Evolutionary conservation across 2,113 vertebrate species (phyloP), one percentile per base, ranked within the genome.

Genomic region (Suncus etruscus): DNA sequence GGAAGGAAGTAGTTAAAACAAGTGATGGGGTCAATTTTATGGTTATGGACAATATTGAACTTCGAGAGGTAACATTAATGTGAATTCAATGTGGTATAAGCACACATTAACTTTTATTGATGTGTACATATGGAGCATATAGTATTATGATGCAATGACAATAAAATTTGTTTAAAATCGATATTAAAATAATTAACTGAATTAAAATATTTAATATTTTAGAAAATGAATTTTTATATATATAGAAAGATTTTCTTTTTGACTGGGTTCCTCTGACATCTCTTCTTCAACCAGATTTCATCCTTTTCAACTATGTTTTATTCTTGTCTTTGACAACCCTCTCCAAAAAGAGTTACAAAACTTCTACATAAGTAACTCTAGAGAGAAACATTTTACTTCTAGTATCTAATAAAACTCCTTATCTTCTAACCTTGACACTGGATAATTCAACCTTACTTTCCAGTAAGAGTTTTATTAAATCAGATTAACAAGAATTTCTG

Each of bases 341-440:
- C 29, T 68, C 18, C 14, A 63, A 9, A 31, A 68, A 8, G 58
- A 79, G 61, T 61, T 61, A 61, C 72, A 83, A 75, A 83, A 75
- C 31, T 39, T 27, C 50, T 27, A 1, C 61, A 72, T 80, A 76
- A 58, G 47, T 94, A 29, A 77, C 3, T 66, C 65, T 76, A 84
- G 11, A 15, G 18, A 16, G 18, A 65, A 45, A 70, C 8, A 3
- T 3, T 22, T 5, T 0, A 78, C 24, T n/a, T 27, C 92, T 1
- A 31, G 58, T 84, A 84, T 27, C 65, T 76, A 18, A 90, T 76
- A 29, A 76, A 51, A 66, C 76, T 76, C 32, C 48, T 83, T 66
- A 65, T 65, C 3, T 11, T 1, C 3, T 0, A 20, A 8, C 1
- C 2, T n/a, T 72, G 82, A n/a, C 20, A 20, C 45, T 22, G 77